Conservation (phyloP, 2,888 invertebrate species). For the Microplitis deprimator region DNA sequence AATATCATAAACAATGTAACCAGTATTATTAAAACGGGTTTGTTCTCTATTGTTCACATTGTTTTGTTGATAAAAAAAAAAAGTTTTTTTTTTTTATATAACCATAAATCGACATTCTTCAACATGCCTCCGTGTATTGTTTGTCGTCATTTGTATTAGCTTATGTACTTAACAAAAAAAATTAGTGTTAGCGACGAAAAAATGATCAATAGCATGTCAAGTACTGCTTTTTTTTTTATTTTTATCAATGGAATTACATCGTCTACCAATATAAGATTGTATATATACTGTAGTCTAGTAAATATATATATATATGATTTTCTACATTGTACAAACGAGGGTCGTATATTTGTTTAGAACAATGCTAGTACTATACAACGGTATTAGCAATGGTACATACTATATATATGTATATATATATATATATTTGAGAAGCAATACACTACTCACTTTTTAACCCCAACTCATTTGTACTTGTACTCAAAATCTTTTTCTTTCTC, state of each 20-base stretch:
- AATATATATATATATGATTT: background rate
- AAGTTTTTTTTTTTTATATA: background rate
- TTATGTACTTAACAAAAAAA: background rate
- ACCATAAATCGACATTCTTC: background rate
- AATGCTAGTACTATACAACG: constrained; percentile 48
- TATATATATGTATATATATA: background rate
- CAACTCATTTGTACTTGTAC: constrained; percentile 48
- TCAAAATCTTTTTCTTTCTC: constrained; percentile 33
- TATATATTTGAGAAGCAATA: constrained; percentile 62
- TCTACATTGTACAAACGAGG: constrained; percentile 25
- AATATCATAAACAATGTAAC: background rate
- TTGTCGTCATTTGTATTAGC: background rate
- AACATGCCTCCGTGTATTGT: background rate
- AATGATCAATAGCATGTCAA: background rate
- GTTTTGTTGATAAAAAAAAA: background rate
- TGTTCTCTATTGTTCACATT: background rate
- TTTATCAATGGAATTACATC: background rate
- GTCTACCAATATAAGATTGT: background rate
- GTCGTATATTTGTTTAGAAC: constrained; percentile 54
- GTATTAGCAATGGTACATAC: constrained; percentile 50
- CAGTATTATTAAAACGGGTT: background rate
- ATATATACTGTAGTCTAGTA: background rate
- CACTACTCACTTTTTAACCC: constrained; percentile 54
- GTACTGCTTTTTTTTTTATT: background rate
- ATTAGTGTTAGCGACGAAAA: background rate